Conservation (phyloP, 2,113 vertebrate species). For the Aix galericulata region DNA sequence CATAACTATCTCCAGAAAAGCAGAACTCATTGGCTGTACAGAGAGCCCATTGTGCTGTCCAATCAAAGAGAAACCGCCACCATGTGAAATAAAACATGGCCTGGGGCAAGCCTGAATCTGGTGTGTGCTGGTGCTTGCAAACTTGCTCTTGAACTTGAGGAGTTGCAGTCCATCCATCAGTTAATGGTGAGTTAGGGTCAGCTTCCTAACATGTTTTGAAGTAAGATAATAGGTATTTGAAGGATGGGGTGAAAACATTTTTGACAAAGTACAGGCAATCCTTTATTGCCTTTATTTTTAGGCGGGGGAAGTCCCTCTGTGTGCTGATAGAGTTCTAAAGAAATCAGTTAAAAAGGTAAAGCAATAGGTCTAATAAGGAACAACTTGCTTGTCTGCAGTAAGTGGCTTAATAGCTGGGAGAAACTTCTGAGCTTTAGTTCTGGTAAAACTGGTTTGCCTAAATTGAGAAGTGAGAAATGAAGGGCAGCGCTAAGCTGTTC, state of each 20-base stretch:
- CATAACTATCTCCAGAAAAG: conserved; percentile 13
- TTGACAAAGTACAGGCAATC: not conserved
- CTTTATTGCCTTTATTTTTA: not conserved
- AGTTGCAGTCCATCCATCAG: not conserved
- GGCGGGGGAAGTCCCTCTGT: not conserved
- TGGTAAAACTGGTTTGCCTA: not conserved
- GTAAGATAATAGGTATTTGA: not conserved
- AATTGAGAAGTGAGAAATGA: not conserved
- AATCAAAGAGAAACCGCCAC: not conserved
- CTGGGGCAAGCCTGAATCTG: not conserved
- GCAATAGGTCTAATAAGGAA: not conserved
- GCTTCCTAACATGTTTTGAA: not conserved
- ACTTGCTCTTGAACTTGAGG: not conserved
- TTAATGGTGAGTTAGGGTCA: not conserved
- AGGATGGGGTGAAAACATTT: not conserved
- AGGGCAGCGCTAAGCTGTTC: not conserved
- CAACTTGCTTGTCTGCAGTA: not conserved
- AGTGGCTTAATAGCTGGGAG: not conserved
- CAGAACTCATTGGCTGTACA: not conserved
- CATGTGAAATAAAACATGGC: not conserved
- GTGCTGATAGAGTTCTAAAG: not conserved
- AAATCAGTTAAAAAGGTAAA: not conserved
- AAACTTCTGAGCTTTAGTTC: not conserved
- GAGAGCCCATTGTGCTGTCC: conserved; percentile 31
- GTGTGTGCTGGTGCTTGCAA: not conserved